phyloP scores from a whole-genome alignment of 2,797 vertebrate species.

The Vespertilio murinus region DNA sequence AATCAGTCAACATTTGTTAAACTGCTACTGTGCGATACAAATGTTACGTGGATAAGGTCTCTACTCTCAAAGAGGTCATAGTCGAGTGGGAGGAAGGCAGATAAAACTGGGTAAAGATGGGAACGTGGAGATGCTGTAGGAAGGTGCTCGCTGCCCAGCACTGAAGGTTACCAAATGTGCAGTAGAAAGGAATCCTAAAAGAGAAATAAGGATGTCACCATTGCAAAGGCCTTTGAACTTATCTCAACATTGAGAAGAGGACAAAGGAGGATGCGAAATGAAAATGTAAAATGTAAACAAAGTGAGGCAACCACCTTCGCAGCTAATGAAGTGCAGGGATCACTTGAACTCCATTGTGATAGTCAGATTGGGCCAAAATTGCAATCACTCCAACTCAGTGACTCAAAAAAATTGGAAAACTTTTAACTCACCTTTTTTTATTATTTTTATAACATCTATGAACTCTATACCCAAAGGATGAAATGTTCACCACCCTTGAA shows the following conservation, averaged over 20 bases:
- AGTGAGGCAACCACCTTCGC: background rate
- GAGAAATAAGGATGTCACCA: background rate
- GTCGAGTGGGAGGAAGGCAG: background rate
- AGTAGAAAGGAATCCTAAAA: background rate
- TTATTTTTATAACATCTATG: constrained; percentile 27
- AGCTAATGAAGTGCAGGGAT: background rate
- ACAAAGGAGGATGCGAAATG: background rate
- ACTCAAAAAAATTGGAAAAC: background rate
- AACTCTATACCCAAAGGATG: background rate
- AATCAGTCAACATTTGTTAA: background rate
- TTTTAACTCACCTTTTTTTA: background rate
- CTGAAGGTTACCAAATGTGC: background rate
- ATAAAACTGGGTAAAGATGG: background rate
- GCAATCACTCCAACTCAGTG: background rate
- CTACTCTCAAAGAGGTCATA: background rate
- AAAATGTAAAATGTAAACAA: background rate
- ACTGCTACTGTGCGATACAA: background rate
- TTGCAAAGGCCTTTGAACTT: background rate
- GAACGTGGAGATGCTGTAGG: background rate
- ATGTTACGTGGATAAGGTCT: background rate
- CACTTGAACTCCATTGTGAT: background rate
- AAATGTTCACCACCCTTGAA: background rate
- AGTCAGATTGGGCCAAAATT: background rate
- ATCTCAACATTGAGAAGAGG: background rate
- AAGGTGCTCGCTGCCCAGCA: background rate